Evolutionary conservation across 2,113 vertebrate genomes (phyloP), one percentile per base, ranked within the genome.

Genomic region (Microtus pennsylvanicus): DNA sequence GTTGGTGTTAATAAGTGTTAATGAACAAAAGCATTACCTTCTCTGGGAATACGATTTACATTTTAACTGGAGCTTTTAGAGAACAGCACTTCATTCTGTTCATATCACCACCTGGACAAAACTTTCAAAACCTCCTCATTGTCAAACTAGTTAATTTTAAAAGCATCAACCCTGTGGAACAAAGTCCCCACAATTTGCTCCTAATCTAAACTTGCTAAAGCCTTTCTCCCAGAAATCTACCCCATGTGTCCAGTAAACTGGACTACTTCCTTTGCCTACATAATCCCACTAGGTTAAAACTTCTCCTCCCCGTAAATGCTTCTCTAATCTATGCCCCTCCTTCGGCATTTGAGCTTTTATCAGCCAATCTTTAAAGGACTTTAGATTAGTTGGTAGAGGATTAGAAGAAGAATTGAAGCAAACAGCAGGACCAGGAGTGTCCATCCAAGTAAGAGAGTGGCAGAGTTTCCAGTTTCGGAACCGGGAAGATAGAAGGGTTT

Each of bases 71-170:
- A 30, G 8, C 42, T 93, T 85, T 81, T 67, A 65, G 50, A 93
- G 72, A 91, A 75, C 14, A 74, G 38, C n/a, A 22, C 22, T 91
- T 86, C 35, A 93, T 69, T 7, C 38, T 86, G 65, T 78, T 89
- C 65, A 45, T 42, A 19, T 91, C 65, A 70, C 22, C 1, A 35
- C 52, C 0, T 86, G 55, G 13, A 89, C 47, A 95, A 94, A 93
- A 80, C 65, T 19, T 93, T 83, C 33, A 74, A 85, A 93, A 33
- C 35, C 50, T 93, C 69, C 33, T 63, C 70, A 88, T 55, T 87
- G 26, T 90, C 63, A 47, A 52, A 82, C 74, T 94, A 88, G 82
- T 97, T 88, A 94, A 94, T 94, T 94, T 87, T 47, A 90, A 94
- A 94, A 17, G 8, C 33, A n/a, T 78, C 19, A 67, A 30, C 14